Base-by-base conservation (phyloP, 2,113 vertebrate species). In the Scytalopus superciliaris region DNA sequence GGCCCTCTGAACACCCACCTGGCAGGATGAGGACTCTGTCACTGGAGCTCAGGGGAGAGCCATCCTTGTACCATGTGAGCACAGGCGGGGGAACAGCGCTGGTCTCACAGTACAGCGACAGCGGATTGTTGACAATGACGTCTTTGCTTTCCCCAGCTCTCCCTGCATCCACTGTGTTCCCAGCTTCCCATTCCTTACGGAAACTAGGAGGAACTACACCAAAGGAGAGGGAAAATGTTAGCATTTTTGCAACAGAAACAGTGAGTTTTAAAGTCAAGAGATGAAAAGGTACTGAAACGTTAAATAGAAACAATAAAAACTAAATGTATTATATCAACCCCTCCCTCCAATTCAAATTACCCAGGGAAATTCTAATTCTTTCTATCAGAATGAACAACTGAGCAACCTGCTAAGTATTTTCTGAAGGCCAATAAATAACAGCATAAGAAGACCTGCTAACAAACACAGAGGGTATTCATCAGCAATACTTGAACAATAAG, bases 11-110 rank as follows among this genome's bases (percentile, higher is more conserved):
- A 33, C 33, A 74, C 93, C 95, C 81, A 99, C 99, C 99, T 96
- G 99, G 99, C 67, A 99, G 91, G 96, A 99, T 98, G 40, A 99
- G 92, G 17, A 99, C 98, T 97, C 98, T 98, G 73, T 99, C 98
- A 75, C 92, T 99, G 8, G 99, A 99, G 44, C 96, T 98, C 90
- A 99, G 87, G 28, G 96, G 96, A 3, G 77, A 96, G 22, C 98
- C 98, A 52, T 99, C 99, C 96, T 99, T 99, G 96, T 99, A 99
- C 99, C 99, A 99, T 0, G 98, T 99, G 49, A 99, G 98, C 4
- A 98, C 98, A 0, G 99, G 99, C 39, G 99, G 99, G 7, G 99
- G 99, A 10, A 99, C 98, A 22, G 99, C 99, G 0, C 98, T 99
- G 79, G 99, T 99, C 94, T 99, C 99, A 77, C 99, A 99, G 88